phyloP scores from a whole-genome alignment of 2,113 vertebrate genomes.

The Cygnus buccinator region DNA sequence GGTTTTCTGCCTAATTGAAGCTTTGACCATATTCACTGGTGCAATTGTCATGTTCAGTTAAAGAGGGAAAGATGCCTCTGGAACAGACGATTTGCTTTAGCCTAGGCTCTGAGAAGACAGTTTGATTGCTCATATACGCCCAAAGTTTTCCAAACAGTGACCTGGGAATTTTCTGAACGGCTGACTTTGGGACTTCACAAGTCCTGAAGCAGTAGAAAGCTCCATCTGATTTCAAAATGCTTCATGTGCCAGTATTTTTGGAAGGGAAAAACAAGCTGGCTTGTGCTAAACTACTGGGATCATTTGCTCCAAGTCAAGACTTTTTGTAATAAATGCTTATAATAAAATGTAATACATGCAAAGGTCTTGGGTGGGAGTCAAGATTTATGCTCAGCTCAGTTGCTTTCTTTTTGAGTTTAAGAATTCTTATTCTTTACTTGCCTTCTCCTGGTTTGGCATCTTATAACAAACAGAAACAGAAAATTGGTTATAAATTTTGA shows the following conservation, averaged over 20 bases:
- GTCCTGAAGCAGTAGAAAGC: slow-evolving; percentile 1
- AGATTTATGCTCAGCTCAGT: background rate
- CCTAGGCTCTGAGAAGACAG: background rate
- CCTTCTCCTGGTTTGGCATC: background rate
- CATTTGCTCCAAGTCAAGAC: background rate
- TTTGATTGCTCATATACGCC: fast-evolving
- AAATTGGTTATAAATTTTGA: background rate
- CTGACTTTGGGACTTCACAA: background rate
- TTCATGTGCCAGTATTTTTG: background rate
- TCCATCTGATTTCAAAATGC: slow-evolving; percentile 23
- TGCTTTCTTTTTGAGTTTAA: slow-evolving; percentile 17
- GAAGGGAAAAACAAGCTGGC: slow-evolving; percentile 22
- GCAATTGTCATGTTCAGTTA: background rate
- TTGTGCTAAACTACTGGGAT: background rate
- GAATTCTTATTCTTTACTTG: background rate
- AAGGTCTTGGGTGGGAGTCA: slow-evolving; percentile 22
- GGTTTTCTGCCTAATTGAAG: background rate
- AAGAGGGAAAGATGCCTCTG: background rate
- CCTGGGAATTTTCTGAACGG: background rate
- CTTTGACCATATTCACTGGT: background rate
- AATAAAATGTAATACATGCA: background rate
- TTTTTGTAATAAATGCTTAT: slow-evolving; percentile 17
- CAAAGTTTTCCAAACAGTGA: background rate
- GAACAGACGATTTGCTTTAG: background rate
- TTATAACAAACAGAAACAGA: background rate